phyloP scores from a whole-genome alignment of 2,797 vertebrate species.

The Menidia menidia region DNA sequence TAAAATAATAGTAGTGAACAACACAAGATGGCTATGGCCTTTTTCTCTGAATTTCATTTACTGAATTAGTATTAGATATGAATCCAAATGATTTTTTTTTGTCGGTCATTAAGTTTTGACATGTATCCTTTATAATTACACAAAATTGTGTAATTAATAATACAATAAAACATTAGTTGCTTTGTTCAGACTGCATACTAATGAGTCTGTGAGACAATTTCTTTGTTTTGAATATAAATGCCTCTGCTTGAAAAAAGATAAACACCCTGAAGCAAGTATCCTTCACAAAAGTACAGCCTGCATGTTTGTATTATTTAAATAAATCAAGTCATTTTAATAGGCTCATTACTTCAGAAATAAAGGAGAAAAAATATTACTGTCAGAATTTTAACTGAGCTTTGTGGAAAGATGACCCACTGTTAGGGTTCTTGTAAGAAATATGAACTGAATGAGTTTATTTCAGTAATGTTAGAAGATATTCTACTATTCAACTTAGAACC shows the following conservation, averaged over 20 bases:
- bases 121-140: background rate
- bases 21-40: background rate
- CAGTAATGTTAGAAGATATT: constrained; percentile 24
- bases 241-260: background rate
- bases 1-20: background rate
- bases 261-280: constrained; percentile 5
- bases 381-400: constrained; percentile 33
- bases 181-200: background rate
- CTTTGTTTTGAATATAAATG: background rate
- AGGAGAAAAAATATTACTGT: constrained; percentile 12
- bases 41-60: no score
- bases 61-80: no score
- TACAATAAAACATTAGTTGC: background rate
- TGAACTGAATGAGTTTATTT: constrained; percentile 31
- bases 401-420: constrained; percentile 21
- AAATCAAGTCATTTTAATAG: constrained; percentile 54
- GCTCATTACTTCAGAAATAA: constrained; percentile 30
- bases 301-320: constrained; percentile 42
- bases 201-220: background rate
- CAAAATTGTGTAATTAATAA: no score
- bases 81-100: no score
- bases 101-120: background rate
- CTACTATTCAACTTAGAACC: constrained; percentile 26
- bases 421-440: constrained; percentile 28
- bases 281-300: constrained; percentile 17